Conservation (phyloP, 2,113 vertebrate species). For the Xenus cinereus region DNA sequence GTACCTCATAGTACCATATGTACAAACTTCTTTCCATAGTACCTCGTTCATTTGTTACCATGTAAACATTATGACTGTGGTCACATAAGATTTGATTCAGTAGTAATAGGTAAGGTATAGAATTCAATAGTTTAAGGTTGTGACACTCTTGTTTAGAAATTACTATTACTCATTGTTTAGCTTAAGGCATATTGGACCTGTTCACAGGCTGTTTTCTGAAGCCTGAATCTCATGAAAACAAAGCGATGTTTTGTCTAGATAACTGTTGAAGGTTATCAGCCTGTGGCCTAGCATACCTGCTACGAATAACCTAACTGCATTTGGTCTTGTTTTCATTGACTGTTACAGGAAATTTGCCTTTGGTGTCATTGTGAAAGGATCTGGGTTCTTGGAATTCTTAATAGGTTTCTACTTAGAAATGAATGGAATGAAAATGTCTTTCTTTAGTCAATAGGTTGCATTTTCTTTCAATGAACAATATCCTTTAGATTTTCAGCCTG, state of each 20-base stretch:
- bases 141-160: not conserved
- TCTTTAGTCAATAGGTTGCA: not conserved
- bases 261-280: accelerated
- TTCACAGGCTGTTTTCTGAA: not conserved
- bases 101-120: not conserved
- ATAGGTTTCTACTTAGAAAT: not conserved
- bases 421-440: not conserved
- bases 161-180: not conserved
- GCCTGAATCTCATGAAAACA: not conserved
- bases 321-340: not conserved
- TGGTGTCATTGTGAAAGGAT: not conserved
- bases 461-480: not conserved
- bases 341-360: not conserved
- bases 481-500: not conserved
- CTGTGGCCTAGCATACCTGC: not conserved
- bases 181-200: not conserved
- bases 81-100: not conserved
- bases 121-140: not conserved
- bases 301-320: not conserved
- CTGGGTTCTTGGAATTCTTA: not conserved
- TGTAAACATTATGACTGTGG: not conserved
- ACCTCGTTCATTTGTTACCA: not conserved
- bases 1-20: not conserved
- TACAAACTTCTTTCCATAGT: not conserved
- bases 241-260: not conserved